Percentiles rank a stretch among this genome's conserved stretches.
phyloP scores from a whole-genome alignment of 2,888 invertebrate species.

The Drosophila imparisetae region DNA sequence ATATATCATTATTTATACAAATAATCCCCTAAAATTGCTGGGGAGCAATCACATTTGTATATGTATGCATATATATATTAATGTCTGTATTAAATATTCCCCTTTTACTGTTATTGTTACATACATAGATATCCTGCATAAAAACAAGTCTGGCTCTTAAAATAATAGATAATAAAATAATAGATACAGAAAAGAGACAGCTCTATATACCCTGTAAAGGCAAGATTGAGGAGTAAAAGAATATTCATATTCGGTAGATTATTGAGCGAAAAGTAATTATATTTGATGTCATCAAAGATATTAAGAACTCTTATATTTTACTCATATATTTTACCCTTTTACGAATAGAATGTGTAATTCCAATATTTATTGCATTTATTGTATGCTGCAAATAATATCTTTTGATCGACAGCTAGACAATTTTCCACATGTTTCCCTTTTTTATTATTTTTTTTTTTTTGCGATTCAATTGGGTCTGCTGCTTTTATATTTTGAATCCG shows the following conservation, averaged over 20 bases:
- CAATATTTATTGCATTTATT: not conserved
- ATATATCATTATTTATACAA: constrained; percentile 5
- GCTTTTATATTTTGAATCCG: constrained; percentile 33
- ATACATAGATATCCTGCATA: not conserved
- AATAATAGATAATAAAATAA: constrained; percentile 68
- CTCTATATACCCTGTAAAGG: constrained; percentile 7
- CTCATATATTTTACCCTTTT: not conserved
- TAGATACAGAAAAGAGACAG: constrained; percentile 50
- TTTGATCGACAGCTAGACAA: constrained; percentile 1
- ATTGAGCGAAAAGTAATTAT: not conserved
- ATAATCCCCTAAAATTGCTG: constrained; percentile 26
- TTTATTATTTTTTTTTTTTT: constrained; percentile 14
- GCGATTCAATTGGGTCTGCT: constrained; percentile 4
- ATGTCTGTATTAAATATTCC: constrained; percentile 29
- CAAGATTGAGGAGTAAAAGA: too few relatives aligned
- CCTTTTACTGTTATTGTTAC: constrained; percentile 45
- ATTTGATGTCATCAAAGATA: not conserved
- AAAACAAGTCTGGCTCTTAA: constrained; percentile 24
- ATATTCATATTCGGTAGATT: not conserved
- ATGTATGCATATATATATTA: constrained; percentile 26
- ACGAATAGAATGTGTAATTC: not conserved
- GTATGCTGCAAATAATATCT: not conserved
- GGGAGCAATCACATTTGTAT: not conserved
- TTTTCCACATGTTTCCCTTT: constrained; percentile 17
- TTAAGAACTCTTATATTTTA: not conserved